Conservation (phyloP, 35 echinoderm and acorn worm species). For the Diadema setosum region DNA sequence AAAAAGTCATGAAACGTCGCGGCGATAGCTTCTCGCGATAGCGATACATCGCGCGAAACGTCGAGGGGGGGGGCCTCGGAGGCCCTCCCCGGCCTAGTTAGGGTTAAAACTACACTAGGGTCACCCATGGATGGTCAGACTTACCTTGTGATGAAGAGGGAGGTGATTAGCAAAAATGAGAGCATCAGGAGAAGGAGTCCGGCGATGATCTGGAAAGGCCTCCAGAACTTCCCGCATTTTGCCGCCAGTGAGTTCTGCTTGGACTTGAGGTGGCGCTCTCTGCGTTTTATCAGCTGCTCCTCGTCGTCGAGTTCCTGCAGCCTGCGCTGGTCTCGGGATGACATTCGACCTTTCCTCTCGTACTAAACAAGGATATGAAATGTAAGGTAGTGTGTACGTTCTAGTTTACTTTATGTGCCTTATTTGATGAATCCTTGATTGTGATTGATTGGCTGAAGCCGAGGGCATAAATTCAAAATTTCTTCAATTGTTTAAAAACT, state of each 20-base stretch:
- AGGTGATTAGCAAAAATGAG: conserved; percentile 41
- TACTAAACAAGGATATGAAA: no score
- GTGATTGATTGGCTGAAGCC: no score
- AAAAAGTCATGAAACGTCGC: no score
- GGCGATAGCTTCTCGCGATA: no score
- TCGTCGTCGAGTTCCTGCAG: conserved; percentile 68
- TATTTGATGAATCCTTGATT: no score
- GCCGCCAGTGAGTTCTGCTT: background rate
- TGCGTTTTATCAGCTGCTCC: conserved; percentile 77
- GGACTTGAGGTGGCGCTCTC: conserved; percentile 61
- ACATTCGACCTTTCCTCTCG: no score
- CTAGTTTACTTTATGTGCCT: background rate
- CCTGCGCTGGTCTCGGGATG: background rate
- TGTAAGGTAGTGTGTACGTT: background rate
- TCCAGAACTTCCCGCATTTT: conserved; percentile 63
- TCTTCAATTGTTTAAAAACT: no score
- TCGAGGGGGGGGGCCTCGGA: no score
- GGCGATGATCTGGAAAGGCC: conserved; percentile 64
- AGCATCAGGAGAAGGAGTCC: conserved; percentile 44
- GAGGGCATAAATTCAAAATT: no score
- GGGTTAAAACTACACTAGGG: no score
- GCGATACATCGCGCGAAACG: no score
- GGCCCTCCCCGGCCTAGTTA: background rate
- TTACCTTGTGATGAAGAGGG: conserved; percentile 77
- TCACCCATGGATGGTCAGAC: background rate